Evolutionary conservation across 2,113 vertebrate species (phyloP).

Genomic region (Solenodon paradoxus): DNA sequence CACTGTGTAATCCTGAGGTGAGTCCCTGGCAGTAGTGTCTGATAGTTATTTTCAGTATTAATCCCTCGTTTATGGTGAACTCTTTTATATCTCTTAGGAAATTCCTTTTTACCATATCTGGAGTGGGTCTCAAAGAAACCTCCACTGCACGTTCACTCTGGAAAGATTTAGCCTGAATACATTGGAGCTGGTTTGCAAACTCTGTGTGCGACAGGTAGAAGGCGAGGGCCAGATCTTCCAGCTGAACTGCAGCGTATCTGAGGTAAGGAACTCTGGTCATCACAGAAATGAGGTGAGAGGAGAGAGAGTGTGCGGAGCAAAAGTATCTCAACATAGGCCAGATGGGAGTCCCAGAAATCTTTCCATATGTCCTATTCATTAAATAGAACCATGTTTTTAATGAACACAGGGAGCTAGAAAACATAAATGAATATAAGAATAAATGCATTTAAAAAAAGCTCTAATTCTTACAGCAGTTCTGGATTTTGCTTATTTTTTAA

Average conservation of each 20-base stretch:
- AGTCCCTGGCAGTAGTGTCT: too few relatives aligned
- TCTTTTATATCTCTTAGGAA: slow-evolving; percentile 83
- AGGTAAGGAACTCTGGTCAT: slow-evolving; percentile 80
- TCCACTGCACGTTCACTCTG: slow-evolving; percentile 95
- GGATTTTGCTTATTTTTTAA: too few relatives aligned
- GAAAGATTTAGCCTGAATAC: slow-evolving; percentile 91
- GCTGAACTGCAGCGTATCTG: slow-evolving; percentile 91
- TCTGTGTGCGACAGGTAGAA: slow-evolving; percentile 95
- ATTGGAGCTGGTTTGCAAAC: slow-evolving; percentile 92
- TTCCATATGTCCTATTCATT: fast-evolving
- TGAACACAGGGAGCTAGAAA: not conserved
- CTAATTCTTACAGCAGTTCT: not conserved
- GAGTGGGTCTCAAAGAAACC: slow-evolving; percentile 91
- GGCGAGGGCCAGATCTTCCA: slow-evolving; percentile 98
- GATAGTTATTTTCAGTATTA: not conserved
- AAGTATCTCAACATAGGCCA: fast-evolving
- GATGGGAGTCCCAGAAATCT: not conserved
- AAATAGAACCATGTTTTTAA: not conserved
- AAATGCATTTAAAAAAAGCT: not conserved
- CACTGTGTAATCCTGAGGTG: not conserved
- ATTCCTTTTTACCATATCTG: slow-evolving; percentile 96
- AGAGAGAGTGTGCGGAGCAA: fast-evolving
- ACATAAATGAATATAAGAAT: not conserved
- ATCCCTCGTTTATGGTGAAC: not conserved
- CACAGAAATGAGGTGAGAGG: fast-evolving